Conservation (phyloP, 2,888 invertebrate species). For the Chirona hameri region DNA sequence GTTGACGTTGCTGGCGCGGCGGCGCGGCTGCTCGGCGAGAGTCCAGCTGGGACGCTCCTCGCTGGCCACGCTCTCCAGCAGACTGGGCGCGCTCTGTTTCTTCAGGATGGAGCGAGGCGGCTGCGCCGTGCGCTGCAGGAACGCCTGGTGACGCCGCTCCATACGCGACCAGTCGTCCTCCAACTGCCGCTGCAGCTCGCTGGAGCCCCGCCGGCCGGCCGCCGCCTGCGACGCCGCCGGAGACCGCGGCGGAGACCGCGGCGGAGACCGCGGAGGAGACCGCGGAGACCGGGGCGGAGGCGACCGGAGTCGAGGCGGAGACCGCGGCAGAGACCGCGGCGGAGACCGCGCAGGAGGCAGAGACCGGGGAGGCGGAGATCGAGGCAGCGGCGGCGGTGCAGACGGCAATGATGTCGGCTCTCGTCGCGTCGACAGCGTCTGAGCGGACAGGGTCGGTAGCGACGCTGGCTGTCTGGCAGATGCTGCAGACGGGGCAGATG, state of each 20-base stretch:
- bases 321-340: neutral
- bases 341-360: neutral
- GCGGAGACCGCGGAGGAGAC: neutral
- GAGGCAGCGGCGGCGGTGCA: neutral
- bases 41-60: constrained; percentile 32
- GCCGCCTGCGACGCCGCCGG: neutral
- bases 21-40: constrained; percentile 12
- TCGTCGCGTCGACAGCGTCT: neutral
- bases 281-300: neutral
- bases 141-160: neutral
- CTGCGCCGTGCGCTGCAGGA: neutral
- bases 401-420: neutral
- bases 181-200: neutral
- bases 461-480: no score
- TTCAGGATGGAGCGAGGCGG: neutral
- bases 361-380: neutral
- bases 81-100: neutral
- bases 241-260: neutral
- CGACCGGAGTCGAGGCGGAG: neutral
- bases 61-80: constrained; percentile 42
- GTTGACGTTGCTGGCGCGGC: constrained; percentile 5
- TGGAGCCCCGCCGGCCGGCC: neutral
- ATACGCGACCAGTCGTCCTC: neutral
- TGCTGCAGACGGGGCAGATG: no score
- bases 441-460: neutral